Evolutionary conservation across 2,113 vertebrate genomes (phyloP).

Genomic region (Pluvialis apricaria): DNA sequence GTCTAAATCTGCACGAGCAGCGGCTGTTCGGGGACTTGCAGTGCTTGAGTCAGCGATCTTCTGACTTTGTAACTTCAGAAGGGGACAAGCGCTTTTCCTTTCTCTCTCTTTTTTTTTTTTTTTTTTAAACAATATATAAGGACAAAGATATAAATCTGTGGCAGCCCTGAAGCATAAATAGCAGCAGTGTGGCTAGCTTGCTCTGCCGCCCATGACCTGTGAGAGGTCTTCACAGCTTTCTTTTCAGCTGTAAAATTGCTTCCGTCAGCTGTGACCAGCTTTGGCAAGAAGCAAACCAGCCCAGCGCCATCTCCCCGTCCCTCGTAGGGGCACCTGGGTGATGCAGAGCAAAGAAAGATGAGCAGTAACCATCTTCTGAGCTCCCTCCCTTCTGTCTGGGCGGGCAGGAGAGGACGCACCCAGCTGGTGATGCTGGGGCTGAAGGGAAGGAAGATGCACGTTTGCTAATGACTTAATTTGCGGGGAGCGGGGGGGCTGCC

Average conservation of each 20-base stretch:
- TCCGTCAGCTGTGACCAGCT: not conserved
- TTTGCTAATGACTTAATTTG: not conserved
- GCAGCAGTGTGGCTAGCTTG: not conserved
- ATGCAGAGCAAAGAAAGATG: not conserved
- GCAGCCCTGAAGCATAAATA: not conserved
- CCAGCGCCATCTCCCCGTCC: not conserved
- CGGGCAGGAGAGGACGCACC: not conserved
- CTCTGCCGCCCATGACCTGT: not conserved
- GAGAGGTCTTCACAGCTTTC: conserved; percentile 14
- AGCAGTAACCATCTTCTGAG: not conserved
- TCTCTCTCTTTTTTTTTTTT: not conserved
- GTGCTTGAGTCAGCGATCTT: conserved; percentile 10
- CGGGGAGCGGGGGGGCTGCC: not conserved
- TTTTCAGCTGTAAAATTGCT: conserved; percentile 3
- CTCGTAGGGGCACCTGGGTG: not conserved
- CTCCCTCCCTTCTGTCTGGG: not conserved
- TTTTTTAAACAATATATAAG: not conserved
- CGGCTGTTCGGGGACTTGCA: not conserved
- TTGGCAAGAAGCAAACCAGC: not conserved
- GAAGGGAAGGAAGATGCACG: not conserved
- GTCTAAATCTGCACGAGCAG: not conserved
- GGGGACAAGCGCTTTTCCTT: not conserved
- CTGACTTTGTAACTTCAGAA: not conserved
- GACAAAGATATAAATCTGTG: conserved; percentile 6
- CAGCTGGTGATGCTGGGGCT: accelerated